These are phyloP conservation scores for Campoletis raptor DNA, from an alignment of 2,888 invertebrate species.

Conservation along the genomic window DNA sequence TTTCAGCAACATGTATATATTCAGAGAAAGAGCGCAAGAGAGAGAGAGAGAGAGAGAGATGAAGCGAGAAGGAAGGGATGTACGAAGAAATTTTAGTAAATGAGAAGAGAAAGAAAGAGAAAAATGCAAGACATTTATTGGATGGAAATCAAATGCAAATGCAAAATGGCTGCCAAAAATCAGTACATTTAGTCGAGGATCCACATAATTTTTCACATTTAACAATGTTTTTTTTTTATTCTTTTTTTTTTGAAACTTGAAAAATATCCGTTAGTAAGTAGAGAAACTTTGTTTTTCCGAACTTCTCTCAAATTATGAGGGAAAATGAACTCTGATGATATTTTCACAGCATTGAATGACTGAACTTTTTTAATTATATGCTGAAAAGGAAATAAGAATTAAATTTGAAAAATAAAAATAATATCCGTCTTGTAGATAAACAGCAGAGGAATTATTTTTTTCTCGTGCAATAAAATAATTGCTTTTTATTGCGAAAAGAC, in stretches of 20 bases:
- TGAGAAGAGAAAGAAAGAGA: background rate
- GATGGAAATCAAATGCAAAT: background rate
- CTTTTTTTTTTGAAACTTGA: background rate
- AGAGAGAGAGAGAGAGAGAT: conserved; percentile 15
- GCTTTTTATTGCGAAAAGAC: conserved; percentile 17
- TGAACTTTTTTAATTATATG: background rate
- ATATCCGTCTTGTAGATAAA: conserved; percentile 7
- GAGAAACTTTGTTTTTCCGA: background rate
- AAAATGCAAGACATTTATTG: background rate
- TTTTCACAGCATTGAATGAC: background rate
- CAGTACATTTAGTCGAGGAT: background rate
- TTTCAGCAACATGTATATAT: conserved; percentile 31
- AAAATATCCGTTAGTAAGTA: background rate
- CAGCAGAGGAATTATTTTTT: background rate
- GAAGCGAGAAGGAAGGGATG: background rate
- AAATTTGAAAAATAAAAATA: background rate
- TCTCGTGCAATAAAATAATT: background rate
- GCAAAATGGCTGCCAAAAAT: background rate
- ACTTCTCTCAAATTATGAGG: background rate
- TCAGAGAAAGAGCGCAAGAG: background rate
- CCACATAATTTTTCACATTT: background rate
- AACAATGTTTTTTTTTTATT: background rate
- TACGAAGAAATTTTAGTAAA: no score
- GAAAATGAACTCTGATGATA: background rate
- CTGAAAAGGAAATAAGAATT: background rate